Conservation (phyloP, 2,888 invertebrate genomes). For the Zygothrica quintamaculata region DNA sequence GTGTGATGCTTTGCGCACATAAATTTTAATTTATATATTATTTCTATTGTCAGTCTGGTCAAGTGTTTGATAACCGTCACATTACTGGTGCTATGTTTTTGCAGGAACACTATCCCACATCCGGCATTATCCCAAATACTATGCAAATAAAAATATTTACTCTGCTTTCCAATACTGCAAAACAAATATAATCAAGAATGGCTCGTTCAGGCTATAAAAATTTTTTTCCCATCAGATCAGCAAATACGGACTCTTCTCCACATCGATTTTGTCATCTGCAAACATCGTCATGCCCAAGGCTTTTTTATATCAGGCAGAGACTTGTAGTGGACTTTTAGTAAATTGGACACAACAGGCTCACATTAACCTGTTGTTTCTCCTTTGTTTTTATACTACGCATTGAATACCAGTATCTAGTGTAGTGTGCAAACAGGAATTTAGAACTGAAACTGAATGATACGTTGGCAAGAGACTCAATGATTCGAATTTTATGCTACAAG, state of each 20-base stretch:
- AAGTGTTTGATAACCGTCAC: conserved; percentile 10
- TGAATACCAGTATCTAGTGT: conserved; percentile 29
- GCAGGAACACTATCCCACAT: conserved; percentile 5
- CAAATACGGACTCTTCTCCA: too few species aligned
- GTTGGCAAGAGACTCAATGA: conserved; percentile 38
- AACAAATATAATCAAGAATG: conserved; percentile 38
- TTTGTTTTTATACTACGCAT: not conserved
- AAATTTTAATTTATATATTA: conserved; percentile 61
- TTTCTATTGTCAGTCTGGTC: conserved; percentile 30
- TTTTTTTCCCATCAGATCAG: conserved; percentile 32
- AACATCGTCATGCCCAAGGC: too few species aligned
- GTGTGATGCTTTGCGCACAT: conserved; percentile 44
- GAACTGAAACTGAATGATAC: conserved; percentile 2
- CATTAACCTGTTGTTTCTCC: conserved; percentile 14
- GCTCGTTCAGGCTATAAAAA: conserved; percentile 64
- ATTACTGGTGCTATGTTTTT: not conserved
- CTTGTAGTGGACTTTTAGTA: conserved; percentile 20
- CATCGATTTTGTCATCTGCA: too few species aligned
- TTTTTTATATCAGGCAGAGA: conserved; percentile 25
- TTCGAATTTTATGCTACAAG: conserved; percentile 55
- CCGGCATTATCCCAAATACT: conserved; percentile 46
- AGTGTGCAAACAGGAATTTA: conserved; percentile 12
- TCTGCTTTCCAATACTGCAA: conserved; percentile 15
- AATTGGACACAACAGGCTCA: conserved; percentile 20
- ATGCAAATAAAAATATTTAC: conserved; percentile 53